Conservation (phyloP, 2,797 vertebrate species). For the Typhlichthys eigenmanni region DNA sequence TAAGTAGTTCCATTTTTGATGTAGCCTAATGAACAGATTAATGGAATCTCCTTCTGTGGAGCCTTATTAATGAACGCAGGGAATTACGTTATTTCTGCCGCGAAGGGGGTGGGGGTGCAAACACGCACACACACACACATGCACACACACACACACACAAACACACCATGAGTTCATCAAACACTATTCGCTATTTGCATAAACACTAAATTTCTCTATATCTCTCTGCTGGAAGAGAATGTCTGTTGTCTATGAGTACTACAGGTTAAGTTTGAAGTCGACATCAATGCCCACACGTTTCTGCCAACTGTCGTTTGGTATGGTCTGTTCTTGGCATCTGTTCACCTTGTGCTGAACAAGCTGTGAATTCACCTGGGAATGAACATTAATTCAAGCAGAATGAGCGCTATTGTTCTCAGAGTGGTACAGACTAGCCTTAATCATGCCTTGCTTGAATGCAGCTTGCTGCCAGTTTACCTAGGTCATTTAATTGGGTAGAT, state of each 20-base stretch:
- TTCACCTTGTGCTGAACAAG: constrained; percentile 70
- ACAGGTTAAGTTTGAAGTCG: constrained; percentile 81
- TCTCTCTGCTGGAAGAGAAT: constrained; percentile 69
- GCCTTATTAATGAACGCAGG: constrained; percentile 80
- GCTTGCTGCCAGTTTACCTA: constrained; percentile 48
- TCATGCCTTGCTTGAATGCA: constrained; percentile 46
- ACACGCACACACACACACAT: constrained; percentile 2
- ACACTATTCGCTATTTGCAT: constrained; percentile 68
- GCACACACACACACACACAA: constrained; percentile 29
- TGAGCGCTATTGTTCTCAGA: constrained; percentile 60
- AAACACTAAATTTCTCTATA: constrained; percentile 59
- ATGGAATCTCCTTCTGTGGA: constrained; percentile 80
- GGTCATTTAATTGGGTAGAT: constrained; percentile 55
- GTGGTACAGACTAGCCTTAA: constrained; percentile 51
- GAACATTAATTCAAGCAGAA: constrained; percentile 70
- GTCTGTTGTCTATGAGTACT: constrained; percentile 68
- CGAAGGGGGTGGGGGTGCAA: constrained; percentile 20
- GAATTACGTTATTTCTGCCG: constrained; percentile 52
- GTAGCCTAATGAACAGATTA: constrained; percentile 85
- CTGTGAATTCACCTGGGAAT: constrained; percentile 70
- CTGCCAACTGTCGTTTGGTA: constrained; percentile 67
- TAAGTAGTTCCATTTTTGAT: constrained; percentile 82
- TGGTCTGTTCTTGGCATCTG: constrained; percentile 76
- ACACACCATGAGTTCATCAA: constrained; percentile 50
- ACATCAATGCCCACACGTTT: constrained; percentile 73